Evolutionary conservation across 2,113 vertebrate genomes (phyloP).

Genomic region (human (Homo sapiens)): DNA sequence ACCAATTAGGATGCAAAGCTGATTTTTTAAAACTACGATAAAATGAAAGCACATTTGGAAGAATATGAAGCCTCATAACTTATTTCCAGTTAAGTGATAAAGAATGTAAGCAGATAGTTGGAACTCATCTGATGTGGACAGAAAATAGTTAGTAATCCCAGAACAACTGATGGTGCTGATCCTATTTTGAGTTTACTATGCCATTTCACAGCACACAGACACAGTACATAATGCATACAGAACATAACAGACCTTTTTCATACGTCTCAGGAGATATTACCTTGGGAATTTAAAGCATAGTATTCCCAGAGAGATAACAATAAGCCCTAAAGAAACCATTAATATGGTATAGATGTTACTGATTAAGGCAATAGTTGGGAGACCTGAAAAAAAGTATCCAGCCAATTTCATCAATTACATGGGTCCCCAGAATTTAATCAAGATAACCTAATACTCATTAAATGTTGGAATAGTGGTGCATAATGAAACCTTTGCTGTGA

Average conservation of each 20-base stretch:
- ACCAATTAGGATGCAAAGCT: neutral
- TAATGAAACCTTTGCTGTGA: neutral
- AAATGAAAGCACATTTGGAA: neutral
- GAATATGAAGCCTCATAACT: neutral
- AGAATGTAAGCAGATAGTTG: neutral
- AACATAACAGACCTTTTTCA: constrained; percentile 5
- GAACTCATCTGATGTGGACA: neutral
- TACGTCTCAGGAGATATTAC: neutral
- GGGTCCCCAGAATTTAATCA: neutral
- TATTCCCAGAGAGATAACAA: constrained; percentile 54
- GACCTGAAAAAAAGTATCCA: neutral
- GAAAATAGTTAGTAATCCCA: neutral
- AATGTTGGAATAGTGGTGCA: neutral
- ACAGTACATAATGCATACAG: neutral
- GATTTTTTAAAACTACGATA: neutral
- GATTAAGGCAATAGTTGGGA: neutral
- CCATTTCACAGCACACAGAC: neutral
- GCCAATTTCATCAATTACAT: neutral
- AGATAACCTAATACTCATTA: neutral
- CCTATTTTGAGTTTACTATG: neutral
- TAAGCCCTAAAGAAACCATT: constrained; percentile 20
- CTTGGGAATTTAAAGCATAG: constrained; percentile 53
- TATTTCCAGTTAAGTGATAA: neutral
- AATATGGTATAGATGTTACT: neutral
- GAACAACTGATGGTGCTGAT: neutral